Base-by-base conservation (phyloP, 2,888 invertebrate genomes). In the Euzophera pinguis region DNA sequence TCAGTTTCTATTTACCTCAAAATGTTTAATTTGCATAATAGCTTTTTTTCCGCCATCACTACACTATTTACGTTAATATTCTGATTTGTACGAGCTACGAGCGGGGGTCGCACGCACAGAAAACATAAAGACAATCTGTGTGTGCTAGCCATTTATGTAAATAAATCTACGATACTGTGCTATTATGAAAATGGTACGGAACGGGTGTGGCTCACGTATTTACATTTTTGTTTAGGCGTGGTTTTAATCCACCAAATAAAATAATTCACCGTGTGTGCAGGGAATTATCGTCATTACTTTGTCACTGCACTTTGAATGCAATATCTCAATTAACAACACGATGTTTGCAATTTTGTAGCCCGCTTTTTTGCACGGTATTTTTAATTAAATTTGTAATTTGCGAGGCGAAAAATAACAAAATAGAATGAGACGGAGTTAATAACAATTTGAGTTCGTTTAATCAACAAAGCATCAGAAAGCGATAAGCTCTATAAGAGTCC, bases 11-110 rank as follows among this genome's bases (percentile, higher is more conserved):
- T 90, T 88, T 90, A 86, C 86, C 83, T 83, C 84, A 83, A 88
- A 87, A 86, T 84, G 84, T 85, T 89, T 86, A 81, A 90, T 90
- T 90, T 88, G 87, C 90, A 90, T 90, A 90, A 90, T 88, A 83
- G 87, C 87, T 88, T 90, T 85, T 85, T 88, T 86, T 78, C 86
- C 72, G 81, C 78, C 81, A 81, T 84, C 82, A 84, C 83, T 87
- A 87, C 82, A 84, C 83, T 87, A 87, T 85, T 89, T 87, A 84
- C 78, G 81, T 87, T 86, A 89, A 89, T 88, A 87, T 89, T 88
- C 81, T 83, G 85, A 88, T 87, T 88, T 80, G 85, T 78, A 75
- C 70, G 75, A 73, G 10, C n/a, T n/a, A n/a, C 38, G 38, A 14
- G 75, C 76, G 71, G 77, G 84, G 87, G 82, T 80, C 84, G 85